Evolutionary conservation across 92 coral and sea anemone genomes (phyloP), one percentile per base, ranked within the genome.

Genomic region (Plumapathes pennacea): DNA sequence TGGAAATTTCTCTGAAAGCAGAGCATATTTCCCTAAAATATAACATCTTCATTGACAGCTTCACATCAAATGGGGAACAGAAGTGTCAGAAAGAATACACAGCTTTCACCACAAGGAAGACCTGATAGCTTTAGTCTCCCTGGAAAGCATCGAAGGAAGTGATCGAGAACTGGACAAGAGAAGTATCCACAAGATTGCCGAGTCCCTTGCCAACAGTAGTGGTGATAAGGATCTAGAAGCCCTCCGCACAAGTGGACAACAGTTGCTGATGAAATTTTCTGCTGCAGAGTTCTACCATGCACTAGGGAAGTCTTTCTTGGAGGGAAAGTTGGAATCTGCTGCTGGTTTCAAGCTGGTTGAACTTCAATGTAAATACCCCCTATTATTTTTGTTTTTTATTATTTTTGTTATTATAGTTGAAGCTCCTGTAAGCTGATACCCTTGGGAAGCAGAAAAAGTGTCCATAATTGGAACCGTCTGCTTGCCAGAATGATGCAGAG

Each of bases 251-350:
- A 65, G 77, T 67, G 80, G 51, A 33, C 57, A 50, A 27, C 82
- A 82, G 62, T 52, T 87, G 11, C 38, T 87, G 53, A 57, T 76
- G 32, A 69, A 61, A 73, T 82, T 82, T 58, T 43, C 64, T 22
- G 41, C 73, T 41, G 3, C 42, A 31, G 64, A 57, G 44, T 49
- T 45, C 32, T 87, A 87, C 32, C 62, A 77, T 52, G 46, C 63
- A 15, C 71, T 87, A 29, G 96, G 96, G 29, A 69, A 83, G 69
- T 50, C 44, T 41, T 87, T 87, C 30, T 49, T 81, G 57, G 62
- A 82, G 42, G 75, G 76, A 13, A 50, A 83, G 25, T 47, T 74
- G 37, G 64, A 67, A 25, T 76, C 66, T 13, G 65, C 82, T n/a
- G 23, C 40, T 52, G 78, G 83, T 20, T 63, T 86, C 9, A 83